Base-by-base conservation (phyloP, 2,113 vertebrate species). In the Machaerirhynchus nigripectus region DNA sequence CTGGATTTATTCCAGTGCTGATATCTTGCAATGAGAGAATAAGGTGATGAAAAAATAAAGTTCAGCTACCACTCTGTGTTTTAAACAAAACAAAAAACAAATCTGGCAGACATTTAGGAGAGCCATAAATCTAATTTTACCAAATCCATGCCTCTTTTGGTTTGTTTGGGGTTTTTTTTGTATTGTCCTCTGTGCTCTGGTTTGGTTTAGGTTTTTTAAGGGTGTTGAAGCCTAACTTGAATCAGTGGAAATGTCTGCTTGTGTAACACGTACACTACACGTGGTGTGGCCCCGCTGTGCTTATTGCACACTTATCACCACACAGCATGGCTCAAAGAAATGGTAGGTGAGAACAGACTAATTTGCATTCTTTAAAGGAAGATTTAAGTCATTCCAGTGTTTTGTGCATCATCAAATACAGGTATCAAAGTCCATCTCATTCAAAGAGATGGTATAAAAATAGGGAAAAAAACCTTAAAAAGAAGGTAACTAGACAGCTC, bases 111-210 rank as follows among this genome's bases (percentile, higher is more conserved):
- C 8, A 64, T 77, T 59, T 73, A 46, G 26, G 55, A 84, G 24
- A 46, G 15, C 11, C 4, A 3, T 76, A 90, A 42, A 65, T 78
- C 11, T 65, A 65, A 49, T 21, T 79, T 80, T 24, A 57, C 67
- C n/a, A 70, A 63, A 81, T 78, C 19, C 28, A 11, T 67, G 19
- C 17, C 50, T 74, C 35, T 88, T 4, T 67, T 20, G 75, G 79
- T 44, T 20, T 24, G 22, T 24, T 52, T 44, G 15, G 3, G 9
- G 24, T 11, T 44, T 70, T 46, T 44, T 64, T 52, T 30, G 4
- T 22, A 3, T 39, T 44, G 10, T 55, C 10, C 4, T 23, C 35
- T 7, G 9, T 64, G 18, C 12, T 4, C 18, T 0, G 0, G 5
- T 60, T 53, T 74, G 37, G 5, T 15, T 52, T 65, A 42, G 27